Base-by-base conservation (phyloP, 2,888 invertebrate genomes). In the Scaptomyza parva region DNA sequence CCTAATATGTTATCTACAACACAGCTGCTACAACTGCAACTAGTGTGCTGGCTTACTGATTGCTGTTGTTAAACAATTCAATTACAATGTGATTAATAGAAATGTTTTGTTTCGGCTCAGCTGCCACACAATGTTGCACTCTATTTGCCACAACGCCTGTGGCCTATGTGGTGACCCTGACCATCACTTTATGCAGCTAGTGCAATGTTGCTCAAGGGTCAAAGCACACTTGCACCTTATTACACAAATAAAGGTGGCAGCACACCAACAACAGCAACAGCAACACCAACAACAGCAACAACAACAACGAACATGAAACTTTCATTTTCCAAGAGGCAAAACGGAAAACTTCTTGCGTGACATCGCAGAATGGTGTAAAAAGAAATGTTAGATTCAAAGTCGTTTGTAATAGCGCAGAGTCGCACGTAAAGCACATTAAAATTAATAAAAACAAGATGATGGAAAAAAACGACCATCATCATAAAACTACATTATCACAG, bases 251-350 rank as follows among this genome's bases (percentile, higher is more conserved):
- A 35, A 7, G 35, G 1, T 30, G 30, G 30, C 30, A 30, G 30
- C 30, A n/a, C n/a, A 30, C 2, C 30, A 30, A 7, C 9, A 24
- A 6, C 24, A 24, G 40, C 35, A 48, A 4, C 20, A 37, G 14
- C 18, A 28, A n/a, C 26, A 30, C 2, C 30, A 30, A 7, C 9
- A 24, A 6, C 24, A 24, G 40, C 35, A 48, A 4, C 20, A 37
- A 12, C 18, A 28, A n/a, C 26, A 26, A 45, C 53, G n/a, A 55
- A 44, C 40, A 52, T 40, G 72, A 73, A 87, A 89, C 90, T 89
- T 90, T 89, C 90, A 83, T 89, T 89, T 90, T 89, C 81, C 68
- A 68, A 51, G 70, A 74, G 71, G 76, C 80, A 63, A 80, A 68
- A 75, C 70, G 69, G 71, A 77, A 86, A 77, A 77, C 65, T 76